Base-by-base conservation (phyloP, 2,888 invertebrate genomes). In the Micropterix aruncella region DNA sequence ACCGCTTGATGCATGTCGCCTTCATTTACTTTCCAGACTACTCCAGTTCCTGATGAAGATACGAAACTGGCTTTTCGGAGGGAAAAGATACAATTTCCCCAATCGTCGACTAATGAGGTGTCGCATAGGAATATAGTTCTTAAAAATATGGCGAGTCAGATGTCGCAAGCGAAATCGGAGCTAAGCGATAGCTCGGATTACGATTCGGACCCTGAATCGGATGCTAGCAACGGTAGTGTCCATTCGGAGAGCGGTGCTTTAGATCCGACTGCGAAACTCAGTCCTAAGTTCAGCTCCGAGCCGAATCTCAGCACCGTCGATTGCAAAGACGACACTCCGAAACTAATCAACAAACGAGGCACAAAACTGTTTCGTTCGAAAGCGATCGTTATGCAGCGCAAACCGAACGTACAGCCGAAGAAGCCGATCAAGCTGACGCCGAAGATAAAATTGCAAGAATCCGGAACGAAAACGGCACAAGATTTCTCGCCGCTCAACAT, bases 281-380 rank as follows among this genome's bases (percentile, higher is more conserved):
- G 70, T 45, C 70, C 70, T 0, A 71, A 70, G 52, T 71, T 70
- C 52, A 69, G 66, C 0, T 70, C 70, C 0, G 70, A 70, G 50
- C 70, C 70, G 0, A 71, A 71, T 51, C 52, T 71, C 18, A 71
- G 69, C 46, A 55, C 59, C 7, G 37, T 70, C 37, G 70, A 67
- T 37, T 39, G 55, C 0, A 52, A 52, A 19, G 66, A 64, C 2
- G 67, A 65, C 49, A 70, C 70, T 2, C 70, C 70, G 0, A 71
- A 69, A 48, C 67, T 65, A 40, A 57, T 61, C 0, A 70, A 68
- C 50, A 66, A 65, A 49, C 54, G 57, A 2, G 58, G 57, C 1
- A 59, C 62, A 2, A 55, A 70, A 50, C 51, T 70, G 44, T 71
- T 70, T 53, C 60, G 69, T 15, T 65, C 70, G 0, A 70, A 69